Base-by-base conservation (phyloP, 2,113 vertebrate genomes). In the Gavia stellata region DNA sequence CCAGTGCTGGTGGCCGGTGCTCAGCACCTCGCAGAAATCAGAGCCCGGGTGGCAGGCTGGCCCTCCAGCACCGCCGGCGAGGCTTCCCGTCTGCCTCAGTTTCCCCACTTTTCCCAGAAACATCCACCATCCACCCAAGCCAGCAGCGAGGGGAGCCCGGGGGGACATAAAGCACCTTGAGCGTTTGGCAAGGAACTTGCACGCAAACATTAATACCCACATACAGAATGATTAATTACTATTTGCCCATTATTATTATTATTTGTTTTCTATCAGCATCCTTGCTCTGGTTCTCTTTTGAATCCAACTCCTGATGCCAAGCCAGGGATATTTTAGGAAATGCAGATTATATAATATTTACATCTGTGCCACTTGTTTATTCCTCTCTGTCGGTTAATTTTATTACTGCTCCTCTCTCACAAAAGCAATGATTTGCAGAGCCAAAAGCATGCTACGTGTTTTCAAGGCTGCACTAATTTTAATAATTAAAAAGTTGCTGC, bases 321-420 rank as follows among this genome's bases (percentile, higher is more conserved):
- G 79, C 68, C 13, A 9, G 94, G 49, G 91, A 94, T 95, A 96
- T 97, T 96, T 96, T 93, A 47, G 96, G 96, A 92, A 95, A 81
- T 90, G 86, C 75, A 84, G 92, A 90, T 95, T 96, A 95, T 96
- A 91, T 97, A 97, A 97, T 96, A 96, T 96, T 97, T 97, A 97
- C 96, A 97, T 96, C 97, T 97, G 96, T 95, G 95, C 84, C 82
- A 49, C 90, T 96, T 94, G 90, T 94, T 95, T 94, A 86, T 92
- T 88, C 94, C 93, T 96, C 86, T 90, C 84, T 79, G 84, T 42
- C 61, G 2, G 88, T 92, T 94, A 96, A 95, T 96, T 97, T 90
- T 94, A 93, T 96, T 92, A 63, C 80, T 50, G 87, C 93, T 81
- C 45, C 91, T 92, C 90, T 95, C 85, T 90, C 96, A 66, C 29